These are phyloP conservation scores for Cistogaster globosa DNA, from an alignment of 2,888 invertebrate genomes.

Conservation along the genomic window DNA sequence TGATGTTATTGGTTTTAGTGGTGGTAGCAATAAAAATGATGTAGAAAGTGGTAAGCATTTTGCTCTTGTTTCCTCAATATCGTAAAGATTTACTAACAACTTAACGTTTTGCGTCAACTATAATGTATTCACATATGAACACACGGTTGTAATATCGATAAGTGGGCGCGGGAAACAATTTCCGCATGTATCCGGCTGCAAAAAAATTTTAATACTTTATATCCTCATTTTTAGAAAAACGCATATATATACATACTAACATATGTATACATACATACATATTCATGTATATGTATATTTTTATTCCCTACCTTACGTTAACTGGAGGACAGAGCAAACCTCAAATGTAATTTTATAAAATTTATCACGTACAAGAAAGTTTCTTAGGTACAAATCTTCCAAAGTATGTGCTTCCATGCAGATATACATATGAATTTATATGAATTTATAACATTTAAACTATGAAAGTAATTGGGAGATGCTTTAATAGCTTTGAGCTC, in stretches of 20 bases:
- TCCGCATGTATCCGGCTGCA: constrained; percentile 56
- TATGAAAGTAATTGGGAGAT: constrained; percentile 6
- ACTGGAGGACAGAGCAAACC: not conserved
- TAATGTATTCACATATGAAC: constrained; percentile 57
- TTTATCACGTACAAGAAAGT: not conserved
- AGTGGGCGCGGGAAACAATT: constrained; percentile 67
- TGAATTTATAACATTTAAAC: constrained; percentile 44
- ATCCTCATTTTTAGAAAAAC: constrained; percentile 10
- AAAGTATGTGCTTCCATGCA: not conserved
- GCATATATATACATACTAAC: not conserved
- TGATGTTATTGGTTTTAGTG: constrained; percentile 51
- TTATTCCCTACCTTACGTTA: not conserved
- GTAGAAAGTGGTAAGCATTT: constrained; percentile 72
- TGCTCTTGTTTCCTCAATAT: constrained; percentile 72
- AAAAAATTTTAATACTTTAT: constrained; percentile 4
- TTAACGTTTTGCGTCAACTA: constrained; percentile 72
- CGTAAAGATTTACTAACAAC: constrained; percentile 73
- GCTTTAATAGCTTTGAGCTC: constrained; percentile 27
- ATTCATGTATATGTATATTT: too few species aligned
- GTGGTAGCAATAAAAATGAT: constrained; percentile 61
- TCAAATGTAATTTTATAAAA: not conserved
- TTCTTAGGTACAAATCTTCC: not conserved
- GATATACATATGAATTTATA: not conserved
- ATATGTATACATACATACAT: too few species aligned
- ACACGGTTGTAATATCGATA: constrained; percentile 27